Evolutionary conservation across 1,140 invertebrate genomes (phyloP).

Genomic region (Drosophila parvula): DNA sequence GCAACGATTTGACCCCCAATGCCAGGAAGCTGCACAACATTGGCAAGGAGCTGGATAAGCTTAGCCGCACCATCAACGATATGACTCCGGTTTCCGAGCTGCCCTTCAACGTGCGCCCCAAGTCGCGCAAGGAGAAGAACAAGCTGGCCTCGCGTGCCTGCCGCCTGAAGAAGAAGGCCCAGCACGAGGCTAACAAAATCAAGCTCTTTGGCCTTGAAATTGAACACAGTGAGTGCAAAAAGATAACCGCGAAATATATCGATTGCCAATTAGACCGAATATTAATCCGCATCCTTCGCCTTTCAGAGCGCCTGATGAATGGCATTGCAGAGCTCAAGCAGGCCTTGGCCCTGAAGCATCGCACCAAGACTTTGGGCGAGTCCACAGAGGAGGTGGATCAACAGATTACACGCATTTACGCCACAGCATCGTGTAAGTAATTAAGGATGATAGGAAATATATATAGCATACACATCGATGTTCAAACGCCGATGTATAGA

Average conservation of each 20-base stretch:
- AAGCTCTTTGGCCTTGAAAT: conserved; percentile 96
- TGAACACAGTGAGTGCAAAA: conserved; percentile 93
- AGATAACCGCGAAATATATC: neutral
- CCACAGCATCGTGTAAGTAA: conserved; percentile 87
- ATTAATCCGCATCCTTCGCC: conserved; percentile 12
- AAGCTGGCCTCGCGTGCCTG: conserved; percentile 98
- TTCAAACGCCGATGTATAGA: no score
- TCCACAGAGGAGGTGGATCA: conserved; percentile 87
- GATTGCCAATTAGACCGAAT: neutral
- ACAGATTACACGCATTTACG: conserved; percentile 88
- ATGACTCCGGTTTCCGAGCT: conserved; percentile 97
- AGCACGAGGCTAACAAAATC: conserved; percentile 97
- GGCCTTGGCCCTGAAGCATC: conserved; percentile 85
- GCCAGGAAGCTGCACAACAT: conserved; percentile 95
- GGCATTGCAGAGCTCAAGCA: conserved; percentile 89
- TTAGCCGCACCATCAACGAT: conserved; percentile 95
- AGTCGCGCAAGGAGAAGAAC: conserved; percentile 98
- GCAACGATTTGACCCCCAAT: conserved; percentile 98
- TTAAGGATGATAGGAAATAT: no score
- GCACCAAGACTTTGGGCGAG: conserved; percentile 86
- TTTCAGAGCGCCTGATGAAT: conserved; percentile 87
- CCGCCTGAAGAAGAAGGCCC: conserved; percentile 96
- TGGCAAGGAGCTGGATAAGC: conserved; percentile 95
- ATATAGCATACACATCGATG: neutral
- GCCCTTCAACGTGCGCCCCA: conserved; percentile 94